Conservation (phyloP, 64 coral and sea anemone genomes). For the Astreopora myriophthalma region DNA sequence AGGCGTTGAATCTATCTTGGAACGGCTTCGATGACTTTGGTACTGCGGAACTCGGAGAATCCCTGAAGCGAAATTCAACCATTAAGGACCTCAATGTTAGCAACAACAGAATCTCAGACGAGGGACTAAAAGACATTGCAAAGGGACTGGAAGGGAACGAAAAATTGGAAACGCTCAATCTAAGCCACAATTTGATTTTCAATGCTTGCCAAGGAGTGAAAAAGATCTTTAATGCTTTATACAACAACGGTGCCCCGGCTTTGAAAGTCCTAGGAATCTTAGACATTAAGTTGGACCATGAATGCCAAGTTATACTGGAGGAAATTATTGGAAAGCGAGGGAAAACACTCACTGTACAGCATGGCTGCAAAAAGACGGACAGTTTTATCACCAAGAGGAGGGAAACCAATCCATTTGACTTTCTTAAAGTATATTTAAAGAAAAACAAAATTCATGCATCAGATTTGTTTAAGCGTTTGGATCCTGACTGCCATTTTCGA, state of each 20-base stretch:
- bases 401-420: constrained; percentile 62
- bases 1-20: constrained; percentile 85
- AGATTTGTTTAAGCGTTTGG: constrained; percentile 82
- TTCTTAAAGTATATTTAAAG: constrained; percentile 78
- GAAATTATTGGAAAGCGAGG: constrained; percentile 41
- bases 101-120: constrained; percentile 78
- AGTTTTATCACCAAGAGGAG: constrained; percentile 65
- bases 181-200: constrained; percentile 78
- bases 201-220: constrained; percentile 42
- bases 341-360: constrained; percentile 29
- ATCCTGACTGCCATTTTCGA: constrained; percentile 62
- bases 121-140: constrained; percentile 69
- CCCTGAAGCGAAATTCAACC: constrained; percentile 78
- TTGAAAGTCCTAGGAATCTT: constrained; percentile 46
- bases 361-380: constrained; percentile 85
- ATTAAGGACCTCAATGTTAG: constrained; percentile 65
- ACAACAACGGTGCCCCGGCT: constrained; percentile 52
- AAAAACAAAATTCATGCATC: constrained; percentile 84
- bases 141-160: constrained; percentile 66
- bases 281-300: constrained; percentile 53
- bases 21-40: constrained; percentile 89
- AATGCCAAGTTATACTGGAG: constrained; percentile 39
- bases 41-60: constrained; percentile 61
- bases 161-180: constrained; percentile 56
- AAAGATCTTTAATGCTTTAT: constrained; percentile 38